Base-by-base conservation (phyloP, 2,888 invertebrate species). In the Drosophila vallismaia region DNA sequence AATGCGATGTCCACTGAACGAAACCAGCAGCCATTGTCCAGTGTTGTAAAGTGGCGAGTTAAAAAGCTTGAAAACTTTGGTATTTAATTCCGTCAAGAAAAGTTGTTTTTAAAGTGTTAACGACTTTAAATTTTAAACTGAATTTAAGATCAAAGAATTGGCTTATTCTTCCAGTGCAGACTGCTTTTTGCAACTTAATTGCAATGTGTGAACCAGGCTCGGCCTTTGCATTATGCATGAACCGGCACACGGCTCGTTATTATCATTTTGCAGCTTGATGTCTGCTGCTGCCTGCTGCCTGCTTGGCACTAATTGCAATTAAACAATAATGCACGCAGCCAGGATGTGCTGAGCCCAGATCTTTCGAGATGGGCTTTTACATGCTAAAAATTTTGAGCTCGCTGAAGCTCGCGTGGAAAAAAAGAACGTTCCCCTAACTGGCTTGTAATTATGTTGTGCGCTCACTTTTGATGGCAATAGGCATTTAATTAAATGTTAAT, bases 401-500 rank as follows among this genome's bases (percentile, higher is more conserved):
- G 19, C 19, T 64, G 73, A 75, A 58, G 75, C 79, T 76, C 62
- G 74, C 62, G 80, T 81, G 74, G 74, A 69, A 77, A 75, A 77
- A 62, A 50, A 54, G 79, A 28, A 28, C 0, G 28, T 78, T 19
- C 40, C 40, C 8, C 75, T 84, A 76, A 84, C 74, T 73, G 73
- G 51, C 74, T 67, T 64, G 70, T 70, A 70, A 74, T 77, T 74
- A 81, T 81, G 79, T 74, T 60, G 58, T 49, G 67, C 67, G 60
- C 62, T 48, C 55, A 74, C 71, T 70, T 71, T 58, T 64, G 73
- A 74, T 68, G 60, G 70, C 70, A 74, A 79, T 78, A 79, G 76
- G 79, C 81, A 78, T 88, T 87, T 88, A 87, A 87, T 88, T 86
- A 88, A 85, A 88, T 83, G 81, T 79, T 82, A 81, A 82, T 67